Percentiles rank a stretch among this genome's conserved stretches.
These are phyloP conservation scores for Drosophila melanogaster DNA, from an alignment of 1,140 invertebrate genomes.

Conservation along the genomic window Release_6_plus_ISO1_MT NT_033779.5:12343501-12344000, in stretches of 20 bases:
- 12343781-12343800: constrained; percentile 58
- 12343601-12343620: neutral
- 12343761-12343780: constrained; percentile 66
- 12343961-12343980: constrained; percentile 78
- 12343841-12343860: constrained; percentile 31
- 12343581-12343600: constrained; percentile 49
- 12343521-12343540: constrained; percentile 34
- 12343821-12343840: constrained; percentile 54
- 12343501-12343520: constrained; percentile 34
- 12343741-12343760: constrained; percentile 69
- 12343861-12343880: constrained; percentile 55
- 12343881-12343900: constrained; percentile 44
- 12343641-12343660: constrained; percentile 65
- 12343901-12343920: constrained; percentile 24
- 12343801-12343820: constrained; percentile 68
- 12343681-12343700: constrained; percentile 58
- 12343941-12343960: constrained; percentile 53
- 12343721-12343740: constrained; percentile 57
- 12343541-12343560: constrained; percentile 57
- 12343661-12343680: constrained; percentile 68
- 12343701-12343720: constrained; percentile 72
- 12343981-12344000: constrained; percentile 61
- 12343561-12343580: constrained; percentile 74
- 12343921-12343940: constrained; percentile 54
- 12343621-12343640: constrained; percentile 42